Percentiles rank a stretch among this genome's conserved stretches.
phyloP scores from a whole-genome alignment of 2,113 vertebrate genomes.

The Gobio gobio region DNA sequence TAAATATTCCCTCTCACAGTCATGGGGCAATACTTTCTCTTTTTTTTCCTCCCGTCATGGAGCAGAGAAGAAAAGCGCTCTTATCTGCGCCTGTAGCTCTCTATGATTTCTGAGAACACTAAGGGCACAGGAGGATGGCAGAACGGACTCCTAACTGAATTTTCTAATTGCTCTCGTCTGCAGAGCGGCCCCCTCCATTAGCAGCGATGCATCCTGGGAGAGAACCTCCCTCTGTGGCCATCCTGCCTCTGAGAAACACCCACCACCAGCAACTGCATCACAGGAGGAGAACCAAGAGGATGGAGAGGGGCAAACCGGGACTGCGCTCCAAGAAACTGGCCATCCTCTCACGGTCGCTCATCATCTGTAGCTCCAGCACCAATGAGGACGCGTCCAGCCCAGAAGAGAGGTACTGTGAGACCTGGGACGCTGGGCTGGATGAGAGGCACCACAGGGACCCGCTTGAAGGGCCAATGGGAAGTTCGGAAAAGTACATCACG shows the following conservation, averaged over 20 bases:
- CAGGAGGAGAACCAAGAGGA: slow-evolving; percentile 80
- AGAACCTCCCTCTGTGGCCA: slow-evolving; percentile 63
- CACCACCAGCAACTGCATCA: slow-evolving; percentile 61
- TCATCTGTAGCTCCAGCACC: slow-evolving; percentile 84
- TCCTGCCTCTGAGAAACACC: slow-evolving; percentile 75
- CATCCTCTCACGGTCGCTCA: slow-evolving; percentile 87
- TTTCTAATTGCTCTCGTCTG: slow-evolving; percentile 72
- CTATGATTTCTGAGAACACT: slow-evolving; percentile 71
- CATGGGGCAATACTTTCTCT: slow-evolving; percentile 46
- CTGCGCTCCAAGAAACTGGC: slow-evolving; percentile 82
- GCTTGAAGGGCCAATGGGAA: slow-evolving; percentile 45
- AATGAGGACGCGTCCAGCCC: slow-evolving; percentile 82
- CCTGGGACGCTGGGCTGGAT: slow-evolving; percentile 49
- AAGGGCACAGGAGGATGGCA: slow-evolving; percentile 45
- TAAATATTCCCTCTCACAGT: slow-evolving; percentile 22
- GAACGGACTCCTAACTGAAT: slow-evolving; percentile 73
- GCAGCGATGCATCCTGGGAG: slow-evolving; percentile 63
- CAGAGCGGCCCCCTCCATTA: slow-evolving; percentile 77
- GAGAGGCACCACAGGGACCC: slow-evolving; percentile 64
- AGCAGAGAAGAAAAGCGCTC: slow-evolving; percentile 63
- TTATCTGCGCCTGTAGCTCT: slow-evolving; percentile 61
- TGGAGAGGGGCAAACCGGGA: slow-evolving; percentile 77
- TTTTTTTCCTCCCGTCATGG: slow-evolving; percentile 16
- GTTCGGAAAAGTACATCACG: slow-evolving; percentile 29
- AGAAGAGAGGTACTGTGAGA: slow-evolving; percentile 76